Base-by-base conservation (phyloP, 2,113 vertebrate species). In the Lontra canadensis region DNA sequence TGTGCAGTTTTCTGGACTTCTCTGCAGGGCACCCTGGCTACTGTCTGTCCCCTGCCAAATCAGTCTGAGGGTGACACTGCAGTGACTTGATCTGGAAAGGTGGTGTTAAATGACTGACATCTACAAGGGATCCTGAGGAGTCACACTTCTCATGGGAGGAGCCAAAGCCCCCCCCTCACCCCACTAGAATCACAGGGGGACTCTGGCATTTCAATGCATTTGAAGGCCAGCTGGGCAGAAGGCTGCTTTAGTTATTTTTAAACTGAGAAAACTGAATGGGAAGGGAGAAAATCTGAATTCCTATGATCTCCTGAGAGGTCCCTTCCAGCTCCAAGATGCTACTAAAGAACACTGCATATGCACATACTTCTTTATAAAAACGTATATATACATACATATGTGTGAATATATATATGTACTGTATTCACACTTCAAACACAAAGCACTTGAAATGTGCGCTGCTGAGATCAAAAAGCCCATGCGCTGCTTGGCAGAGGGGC, bases 361-460 rank as follows among this genome's bases (percentile, higher is more conserved):
- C 82, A 83, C 95, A 95, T 6, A 29, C 69, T 92, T 95, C 86
- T 83, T 95, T 92, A 97, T 85, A 84, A 90, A 93, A 93, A 83
- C 2, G 3, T 55, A 82, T 71, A 95, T 5, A 88, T 0, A 52
- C 47, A 79, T n/a, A 23, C 31, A 79, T 49, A 79, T 52, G 81
- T 94, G 89, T 81, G 78, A 81, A 65, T 79, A 90, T 74, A 80
- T 80, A 83, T 26, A 59, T 94, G 71, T 26, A 61, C 89, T 88
- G 39, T 11, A 26, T 65, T 95, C 96, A 96, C 96, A 96, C 87
- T 82, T 88, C 73, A 95, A 87, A 96, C 69, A 94, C 89, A 92
- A 84, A 93, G 71, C 69, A 73, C 80, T 89, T 91, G 79, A 90
- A 92, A 90, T 92, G 69, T 4, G 1, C 49, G 26, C 61, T 81